These are phyloP conservation scores for Plecotus auritus DNA, from an alignment of 2,113 vertebrate genomes.

Conservation along the genomic window DNA sequence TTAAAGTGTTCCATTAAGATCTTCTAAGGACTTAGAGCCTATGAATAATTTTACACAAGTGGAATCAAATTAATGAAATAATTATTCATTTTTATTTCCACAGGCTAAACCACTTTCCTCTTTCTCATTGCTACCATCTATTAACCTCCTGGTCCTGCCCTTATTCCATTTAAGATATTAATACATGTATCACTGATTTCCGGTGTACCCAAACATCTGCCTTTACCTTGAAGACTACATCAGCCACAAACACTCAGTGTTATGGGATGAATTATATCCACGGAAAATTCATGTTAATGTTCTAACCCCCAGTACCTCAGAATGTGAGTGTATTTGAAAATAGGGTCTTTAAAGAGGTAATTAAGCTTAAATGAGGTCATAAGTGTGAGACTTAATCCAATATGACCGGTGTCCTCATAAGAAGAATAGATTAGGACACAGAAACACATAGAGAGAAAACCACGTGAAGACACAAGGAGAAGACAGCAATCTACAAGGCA, in stretches of 20 bases:
- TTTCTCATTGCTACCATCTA: background rate
- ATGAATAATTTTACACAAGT: constrained; percentile 28
- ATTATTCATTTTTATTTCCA: constrained; percentile 14
- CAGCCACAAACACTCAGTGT: background rate
- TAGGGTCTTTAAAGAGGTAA: background rate
- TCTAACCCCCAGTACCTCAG: background rate
- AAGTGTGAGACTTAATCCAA: background rate
- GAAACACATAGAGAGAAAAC: background rate
- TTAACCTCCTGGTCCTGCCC: background rate
- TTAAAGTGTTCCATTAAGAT: background rate
- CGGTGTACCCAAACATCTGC: background rate
- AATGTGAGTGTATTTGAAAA: constrained; percentile 4
- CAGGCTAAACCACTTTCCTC: background rate
- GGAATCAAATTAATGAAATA: constrained; percentile 15
- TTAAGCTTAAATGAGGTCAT: background rate
- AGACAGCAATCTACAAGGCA: background rate
- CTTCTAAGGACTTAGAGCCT: background rate
- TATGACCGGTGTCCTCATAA: background rate
- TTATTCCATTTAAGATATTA: background rate
- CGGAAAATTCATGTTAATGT: background rate
- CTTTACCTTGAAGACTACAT: background rate
- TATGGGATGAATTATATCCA: background rate
- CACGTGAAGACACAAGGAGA: background rate
- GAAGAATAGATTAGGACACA: background rate
- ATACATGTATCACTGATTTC: constrained; percentile 5